These are phyloP conservation scores for Phalacrocorax aristotelis DNA, from an alignment of 2,113 vertebrate genomes.

Conservation along the genomic window DNA sequence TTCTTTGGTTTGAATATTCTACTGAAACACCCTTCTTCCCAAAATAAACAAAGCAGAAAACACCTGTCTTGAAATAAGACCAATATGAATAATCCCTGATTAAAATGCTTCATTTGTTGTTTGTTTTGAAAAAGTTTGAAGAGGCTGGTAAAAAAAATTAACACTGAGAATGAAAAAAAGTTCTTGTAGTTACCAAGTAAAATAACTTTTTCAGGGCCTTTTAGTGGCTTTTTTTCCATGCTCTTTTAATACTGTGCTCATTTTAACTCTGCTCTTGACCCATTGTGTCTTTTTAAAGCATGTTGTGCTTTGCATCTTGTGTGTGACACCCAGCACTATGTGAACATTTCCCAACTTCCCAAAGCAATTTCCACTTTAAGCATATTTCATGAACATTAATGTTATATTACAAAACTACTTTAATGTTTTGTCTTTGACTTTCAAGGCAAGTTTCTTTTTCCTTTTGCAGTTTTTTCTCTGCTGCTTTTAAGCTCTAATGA, in stretches of 20 bases:
- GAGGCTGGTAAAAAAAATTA: neutral
- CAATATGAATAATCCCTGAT: neutral
- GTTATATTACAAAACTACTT: conserved; percentile 28
- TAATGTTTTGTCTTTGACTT: conserved; percentile 50
- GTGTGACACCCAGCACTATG: neutral
- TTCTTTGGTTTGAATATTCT: neutral
- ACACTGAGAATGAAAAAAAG: neutral
- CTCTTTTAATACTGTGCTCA: neutral
- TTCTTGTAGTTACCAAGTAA: neutral
- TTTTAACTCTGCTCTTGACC: neutral
- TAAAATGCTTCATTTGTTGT: neutral
- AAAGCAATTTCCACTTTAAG: conserved; percentile 51
- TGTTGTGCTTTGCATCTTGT: neutral
- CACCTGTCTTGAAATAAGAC: neutral
- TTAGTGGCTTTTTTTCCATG: accelerated
- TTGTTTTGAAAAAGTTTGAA: neutral
- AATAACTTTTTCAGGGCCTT: neutral
- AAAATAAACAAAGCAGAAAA: neutral
- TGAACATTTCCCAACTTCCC: conserved; percentile 49
- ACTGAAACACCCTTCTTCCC: neutral
- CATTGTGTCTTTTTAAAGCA: neutral
- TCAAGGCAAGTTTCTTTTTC: neutral
- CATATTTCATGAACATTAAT: conserved; percentile 28
- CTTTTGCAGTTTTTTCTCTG: neutral
- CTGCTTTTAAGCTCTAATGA: conserved; percentile 34